Base-by-base conservation (phyloP, 2,797 vertebrate species). In the Acestrorhynchus altus region DNA sequence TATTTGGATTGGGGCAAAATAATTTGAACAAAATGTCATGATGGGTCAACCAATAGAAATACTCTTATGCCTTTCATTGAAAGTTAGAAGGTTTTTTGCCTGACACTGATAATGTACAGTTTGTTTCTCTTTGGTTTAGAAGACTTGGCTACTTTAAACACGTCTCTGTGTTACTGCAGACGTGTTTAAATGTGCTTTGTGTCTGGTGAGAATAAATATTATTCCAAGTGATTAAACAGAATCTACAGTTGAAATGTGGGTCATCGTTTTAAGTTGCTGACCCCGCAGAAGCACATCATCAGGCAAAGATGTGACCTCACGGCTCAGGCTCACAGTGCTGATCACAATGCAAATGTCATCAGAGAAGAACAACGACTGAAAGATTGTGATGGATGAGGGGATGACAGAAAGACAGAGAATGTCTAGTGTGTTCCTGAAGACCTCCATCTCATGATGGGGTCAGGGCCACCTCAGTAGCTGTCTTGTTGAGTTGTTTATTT, bases 151-250 rank as follows among this genome's bases (percentile, higher is more conserved):
- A 60, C 54, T 76, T 72, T 39, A 75, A 56, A 60, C 44, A 11
- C 31, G 20, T n/a, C 26, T 11, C 44, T 63, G 60, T 52, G 42
- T 81, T 79, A 79, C 66, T 65, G 52, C 85, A n/a, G n/a, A n/a
- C n/a, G n/a, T n/a, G n/a, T n/a, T n/a, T n/a, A n/a, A n/a, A 80
- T 83, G 71, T 79, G 66, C 72, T 65, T 60, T 47, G 71, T 73
- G 44, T 73, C 54, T 40, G 39, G 26, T 54, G 24, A 10, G 6
- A 46, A 13, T 82, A 72, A 80, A 80, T 87, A 86, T 90, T 90
- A 78, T 86, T 89, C 31, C 82, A 79, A 79, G 86, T 85, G 83
- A 89, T 90, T 90, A 76, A 72, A 72, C 61, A 24, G 63, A 63
- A 85, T 78, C 65, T 68, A 82, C 64, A 68, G 51, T 80, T 81